These are phyloP conservation scores for Macrotrachela quadricornifera DNA, from an alignment of 1,140 invertebrate genomes.

Conservation along the genomic window DNA sequence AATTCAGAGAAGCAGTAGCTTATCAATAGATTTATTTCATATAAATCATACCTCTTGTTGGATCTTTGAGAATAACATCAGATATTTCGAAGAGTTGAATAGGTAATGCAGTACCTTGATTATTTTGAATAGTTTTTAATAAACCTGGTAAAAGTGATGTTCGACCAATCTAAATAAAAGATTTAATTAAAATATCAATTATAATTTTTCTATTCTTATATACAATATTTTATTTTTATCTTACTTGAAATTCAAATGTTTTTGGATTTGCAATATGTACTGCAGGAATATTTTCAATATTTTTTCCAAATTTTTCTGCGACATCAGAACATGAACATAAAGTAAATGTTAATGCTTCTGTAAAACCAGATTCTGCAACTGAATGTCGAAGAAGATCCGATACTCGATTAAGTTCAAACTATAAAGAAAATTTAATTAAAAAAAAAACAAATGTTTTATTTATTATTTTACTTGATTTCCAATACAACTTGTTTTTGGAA, in stretches of 20 bases:
- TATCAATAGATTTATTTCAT: not conserved
- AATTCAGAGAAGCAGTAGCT: too few relatives aligned
- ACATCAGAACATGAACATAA: slow-evolving; percentile 80
- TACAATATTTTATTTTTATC: too few relatives aligned
- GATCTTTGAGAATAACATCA: slow-evolving; percentile 67
- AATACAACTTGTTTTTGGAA: slow-evolving; percentile 54
- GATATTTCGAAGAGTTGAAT: slow-evolving; percentile 89
- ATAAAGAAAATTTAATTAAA: too few relatives aligned
- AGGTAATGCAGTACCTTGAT: slow-evolving; percentile 84
- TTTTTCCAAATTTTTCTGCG: slow-evolving; percentile 52
- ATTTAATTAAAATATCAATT: too few relatives aligned
- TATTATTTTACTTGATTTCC: slow-evolving; percentile 39
- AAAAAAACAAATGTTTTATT: too few relatives aligned
- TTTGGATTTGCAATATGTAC: slow-evolving; percentile 90
- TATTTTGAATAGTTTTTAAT: slow-evolving; percentile 70
- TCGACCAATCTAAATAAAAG: slow-evolving; percentile 20
- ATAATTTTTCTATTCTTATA: too few relatives aligned
- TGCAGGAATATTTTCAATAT: slow-evolving; percentile 39
- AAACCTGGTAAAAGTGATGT: slow-evolving; percentile 71
- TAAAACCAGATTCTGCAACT: slow-evolving; percentile 73
- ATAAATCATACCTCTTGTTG: slow-evolving; percentile 17
- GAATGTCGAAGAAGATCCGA: slow-evolving; percentile 63
- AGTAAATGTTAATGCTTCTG: slow-evolving; percentile 82
- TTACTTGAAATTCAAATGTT: slow-evolving; percentile 74
- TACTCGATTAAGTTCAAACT: slow-evolving; percentile 72